Conservation (phyloP, 2,888 invertebrate species). For the Polietes domitor region DNA sequence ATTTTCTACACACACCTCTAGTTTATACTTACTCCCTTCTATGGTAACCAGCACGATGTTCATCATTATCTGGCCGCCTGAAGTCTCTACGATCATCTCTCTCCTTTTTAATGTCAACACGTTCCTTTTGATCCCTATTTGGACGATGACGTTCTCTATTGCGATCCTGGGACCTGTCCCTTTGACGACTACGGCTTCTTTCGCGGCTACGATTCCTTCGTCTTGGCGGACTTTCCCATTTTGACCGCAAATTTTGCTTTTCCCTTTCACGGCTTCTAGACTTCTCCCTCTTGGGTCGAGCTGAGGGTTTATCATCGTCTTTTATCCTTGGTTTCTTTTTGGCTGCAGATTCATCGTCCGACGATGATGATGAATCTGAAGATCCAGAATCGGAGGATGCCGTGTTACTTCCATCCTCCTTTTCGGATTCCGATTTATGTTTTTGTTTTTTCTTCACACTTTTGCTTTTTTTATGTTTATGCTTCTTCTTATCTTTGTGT, state of each 20-base stretch:
- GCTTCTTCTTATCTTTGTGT: slow-evolving; percentile 53
- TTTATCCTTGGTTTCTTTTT: slow-evolving; percentile 42
- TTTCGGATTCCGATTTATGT: slow-evolving; percentile 38
- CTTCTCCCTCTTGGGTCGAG: slow-evolving; percentile 15
- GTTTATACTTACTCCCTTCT: slow-evolving; percentile 68
- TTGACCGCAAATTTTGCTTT: slow-evolving; percentile 35
- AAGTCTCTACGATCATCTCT: slow-evolving; percentile 63
- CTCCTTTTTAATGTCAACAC: slow-evolving; percentile 3
- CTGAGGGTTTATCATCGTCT: neutral
- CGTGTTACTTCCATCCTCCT: neutral
- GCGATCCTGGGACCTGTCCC: slow-evolving; percentile 52
- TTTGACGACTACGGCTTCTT: slow-evolving; percentile 65
- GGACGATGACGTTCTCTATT: slow-evolving; percentile 14
- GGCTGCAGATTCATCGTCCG: slow-evolving; percentile 16
- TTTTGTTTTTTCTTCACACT: slow-evolving; percentile 53
- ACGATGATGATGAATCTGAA: slow-evolving; percentile 27
- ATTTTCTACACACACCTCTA: neutral
- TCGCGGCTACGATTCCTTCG: slow-evolving; percentile 48
- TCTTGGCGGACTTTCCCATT: slow-evolving; percentile 55
- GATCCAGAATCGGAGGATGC: slow-evolving; percentile 37
- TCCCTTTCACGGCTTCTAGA: slow-evolving; percentile 53
- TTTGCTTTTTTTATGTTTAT: slow-evolving; percentile 50
- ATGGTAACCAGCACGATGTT: neutral
- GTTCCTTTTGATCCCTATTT: slow-evolving; percentile 21
- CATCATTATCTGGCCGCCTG: slow-evolving; percentile 54